These are phyloP conservation scores for Heteropelma amictum DNA, from an alignment of 2,888 invertebrate species.

Conservation along the genomic window DNA sequence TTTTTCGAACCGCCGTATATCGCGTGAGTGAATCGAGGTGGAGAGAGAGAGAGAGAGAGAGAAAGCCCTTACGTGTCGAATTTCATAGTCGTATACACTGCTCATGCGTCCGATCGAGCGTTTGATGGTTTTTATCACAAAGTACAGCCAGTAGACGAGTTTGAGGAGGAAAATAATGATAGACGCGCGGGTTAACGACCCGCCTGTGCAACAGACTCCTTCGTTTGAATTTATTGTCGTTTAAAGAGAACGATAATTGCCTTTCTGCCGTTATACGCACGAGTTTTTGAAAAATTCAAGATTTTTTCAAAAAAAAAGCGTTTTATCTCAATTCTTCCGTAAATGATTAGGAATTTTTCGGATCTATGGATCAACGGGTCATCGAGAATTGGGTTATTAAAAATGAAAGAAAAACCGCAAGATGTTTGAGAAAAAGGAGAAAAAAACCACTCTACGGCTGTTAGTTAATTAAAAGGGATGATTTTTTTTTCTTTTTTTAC, in stretches of 20 bases:
- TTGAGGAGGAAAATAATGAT: background rate
- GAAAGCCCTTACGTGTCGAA: constrained; percentile 28
- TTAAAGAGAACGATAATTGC: background rate
- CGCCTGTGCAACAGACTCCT: background rate
- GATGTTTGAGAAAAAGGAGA: background rate
- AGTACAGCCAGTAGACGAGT: background rate
- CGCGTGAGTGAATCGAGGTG: constrained; percentile 13
- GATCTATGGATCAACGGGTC: constrained; percentile 2
- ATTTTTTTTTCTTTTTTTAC: too few relatives aligned
- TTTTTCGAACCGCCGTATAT: constrained; percentile 31
- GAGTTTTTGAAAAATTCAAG: background rate
- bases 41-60: background rate
- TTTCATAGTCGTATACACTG: constrained; percentile 35
- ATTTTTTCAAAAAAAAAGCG: background rate
- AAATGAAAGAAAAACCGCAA: background rate
- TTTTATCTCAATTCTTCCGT: background rate
- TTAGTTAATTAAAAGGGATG: constrained; percentile 68
- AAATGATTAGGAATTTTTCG: constrained; percentile 16
- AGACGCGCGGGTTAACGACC: constrained; percentile 17
- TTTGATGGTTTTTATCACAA: constrained; percentile 21
- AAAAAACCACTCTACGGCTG: constrained; percentile 16
- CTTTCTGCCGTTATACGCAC: too few relatives aligned
- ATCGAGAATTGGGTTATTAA: background rate
- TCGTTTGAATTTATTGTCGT: background rate
- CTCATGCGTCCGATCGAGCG: constrained; percentile 9